These are phyloP conservation scores for Trachemys scripta DNA, from an alignment of 2,113 vertebrate species.

Conservation along the genomic window DNA sequence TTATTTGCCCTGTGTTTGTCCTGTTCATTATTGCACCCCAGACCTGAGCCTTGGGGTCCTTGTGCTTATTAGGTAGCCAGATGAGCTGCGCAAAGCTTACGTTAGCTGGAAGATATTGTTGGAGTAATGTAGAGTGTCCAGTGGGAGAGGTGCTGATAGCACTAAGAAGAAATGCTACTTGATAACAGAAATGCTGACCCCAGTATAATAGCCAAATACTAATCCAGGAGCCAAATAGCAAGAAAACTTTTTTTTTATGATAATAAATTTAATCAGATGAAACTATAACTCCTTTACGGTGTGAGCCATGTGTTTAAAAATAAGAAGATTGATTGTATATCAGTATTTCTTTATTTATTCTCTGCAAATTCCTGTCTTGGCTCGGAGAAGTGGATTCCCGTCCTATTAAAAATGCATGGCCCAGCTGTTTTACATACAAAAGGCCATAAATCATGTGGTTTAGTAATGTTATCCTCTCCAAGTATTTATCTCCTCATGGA, in stretches of 20 bases:
- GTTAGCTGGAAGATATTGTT: background rate
- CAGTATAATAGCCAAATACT: rapidly evolving
- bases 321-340: background rate
- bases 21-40: background rate
- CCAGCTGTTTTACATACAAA: background rate
- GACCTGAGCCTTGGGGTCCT: background rate
- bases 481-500: background rate
- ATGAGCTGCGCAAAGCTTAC: rapidly evolving
- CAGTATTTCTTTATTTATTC: background rate
- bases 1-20: background rate
- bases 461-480: rapidly evolving
- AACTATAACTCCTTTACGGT: background rate
- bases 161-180: background rate
- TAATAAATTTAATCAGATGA: background rate
- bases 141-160: background rate
- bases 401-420: background rate
- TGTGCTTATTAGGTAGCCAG: background rate
- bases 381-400: background rate
- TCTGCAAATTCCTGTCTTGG: background rate
- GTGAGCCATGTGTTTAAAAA: background rate
- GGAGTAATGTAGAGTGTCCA: background rate
- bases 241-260: background rate
- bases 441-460: background rate
- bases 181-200: rapidly evolving
- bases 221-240: background rate